phyloP scores from a whole-genome alignment of 1,140 invertebrate species.

The Neodiprion virginianus region DNA sequence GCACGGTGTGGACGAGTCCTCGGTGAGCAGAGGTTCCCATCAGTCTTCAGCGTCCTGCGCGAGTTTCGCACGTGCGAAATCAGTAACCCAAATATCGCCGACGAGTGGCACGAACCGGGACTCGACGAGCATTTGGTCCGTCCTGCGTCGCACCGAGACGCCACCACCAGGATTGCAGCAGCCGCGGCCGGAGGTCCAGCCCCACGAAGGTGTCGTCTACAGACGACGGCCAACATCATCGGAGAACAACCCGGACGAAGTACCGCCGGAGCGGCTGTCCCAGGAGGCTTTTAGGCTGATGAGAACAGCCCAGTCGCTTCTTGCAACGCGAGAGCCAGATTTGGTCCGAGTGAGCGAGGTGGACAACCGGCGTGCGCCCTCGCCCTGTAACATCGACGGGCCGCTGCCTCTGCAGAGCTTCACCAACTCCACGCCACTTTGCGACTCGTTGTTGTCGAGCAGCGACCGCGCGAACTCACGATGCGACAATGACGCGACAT shows the following conservation, averaged over 20 bases:
- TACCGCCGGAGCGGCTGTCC: constrained; percentile 70
- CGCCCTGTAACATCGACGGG: constrained; percentile 31
- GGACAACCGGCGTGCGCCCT: constrained; percentile 34
- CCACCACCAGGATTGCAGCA: constrained; percentile 12
- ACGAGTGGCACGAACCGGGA: constrained; percentile 37
- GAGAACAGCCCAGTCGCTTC: constrained; percentile 71
- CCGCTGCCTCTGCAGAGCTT: constrained; percentile 39
- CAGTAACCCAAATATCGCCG: constrained; percentile 55
- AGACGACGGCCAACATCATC: constrained; percentile 41
- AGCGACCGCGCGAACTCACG: constrained; percentile 25
- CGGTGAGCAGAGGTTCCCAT: constrained; percentile 24
- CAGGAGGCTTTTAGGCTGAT: constrained; percentile 72
- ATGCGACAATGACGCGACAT: constrained; percentile 7
- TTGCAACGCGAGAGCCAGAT: constrained; percentile 71
- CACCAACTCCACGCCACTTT: constrained; percentile 40
- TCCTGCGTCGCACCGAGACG: constrained; percentile 52
- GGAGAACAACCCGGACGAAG: constrained; percentile 56
- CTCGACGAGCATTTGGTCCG: constrained; percentile 50
- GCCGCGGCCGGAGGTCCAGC: constrained; percentile 27
- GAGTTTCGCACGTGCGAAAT: constrained; percentile 53
- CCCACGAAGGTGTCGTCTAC: constrained; percentile 39
- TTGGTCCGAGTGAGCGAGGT: constrained; percentile 55
- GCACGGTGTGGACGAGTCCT: constrained; percentile 48
- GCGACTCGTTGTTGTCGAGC: constrained; percentile 23
- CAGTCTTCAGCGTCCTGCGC: constrained; percentile 32